Percentiles rank a stretch among this genome's conserved stretches.
phyloP scores from a whole-genome alignment of 37 sponge, comb jelly and placozoan species.

The Theonella swinhoei region DNA sequence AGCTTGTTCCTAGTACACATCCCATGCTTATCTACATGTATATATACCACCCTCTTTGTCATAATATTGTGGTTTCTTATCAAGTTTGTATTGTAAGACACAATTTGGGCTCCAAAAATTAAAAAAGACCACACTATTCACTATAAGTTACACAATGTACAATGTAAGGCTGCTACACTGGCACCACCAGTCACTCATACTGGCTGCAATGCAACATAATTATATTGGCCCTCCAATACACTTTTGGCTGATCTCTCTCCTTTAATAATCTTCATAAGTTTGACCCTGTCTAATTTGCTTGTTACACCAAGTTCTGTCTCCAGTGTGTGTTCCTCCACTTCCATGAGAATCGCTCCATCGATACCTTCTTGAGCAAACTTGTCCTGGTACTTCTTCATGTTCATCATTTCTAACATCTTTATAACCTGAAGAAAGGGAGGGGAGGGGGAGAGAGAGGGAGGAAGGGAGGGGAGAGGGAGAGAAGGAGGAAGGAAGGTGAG shows the following conservation, averaged over 20 bases:
- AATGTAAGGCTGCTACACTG: too few species aligned
- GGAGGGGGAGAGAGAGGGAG: neutral
- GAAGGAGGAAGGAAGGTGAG: neutral
- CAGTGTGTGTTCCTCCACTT: conserved; percentile 11
- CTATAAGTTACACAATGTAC: too few species aligned
- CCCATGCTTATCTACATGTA: too few species aligned
- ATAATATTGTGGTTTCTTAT: too few species aligned
- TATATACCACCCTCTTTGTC: too few species aligned
- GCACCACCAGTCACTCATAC: too few species aligned
- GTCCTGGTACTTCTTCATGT: conserved; percentile 24
- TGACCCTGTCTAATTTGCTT: conserved; percentile 22
- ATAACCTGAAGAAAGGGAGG: conserved; percentile 2
- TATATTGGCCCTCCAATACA: conserved; percentile 7
- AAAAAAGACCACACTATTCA: too few species aligned
- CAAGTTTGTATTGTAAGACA: too few species aligned
- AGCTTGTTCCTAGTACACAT: too few species aligned
- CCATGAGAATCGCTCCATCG: conserved; percentile 29
- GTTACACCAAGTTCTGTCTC: conserved; percentile 15
- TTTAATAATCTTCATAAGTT: conserved; percentile 46
- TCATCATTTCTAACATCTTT: conserved; percentile 38
- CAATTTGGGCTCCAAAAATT: too few species aligned
- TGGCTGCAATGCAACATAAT: neutral
- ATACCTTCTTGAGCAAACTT: conserved; percentile 24
- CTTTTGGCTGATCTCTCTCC: conserved; percentile 9
- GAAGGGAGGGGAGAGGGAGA: neutral